phyloP scores from a whole-genome alignment of 1,140 invertebrate genomes.

The Uloborus diversus region DNA sequence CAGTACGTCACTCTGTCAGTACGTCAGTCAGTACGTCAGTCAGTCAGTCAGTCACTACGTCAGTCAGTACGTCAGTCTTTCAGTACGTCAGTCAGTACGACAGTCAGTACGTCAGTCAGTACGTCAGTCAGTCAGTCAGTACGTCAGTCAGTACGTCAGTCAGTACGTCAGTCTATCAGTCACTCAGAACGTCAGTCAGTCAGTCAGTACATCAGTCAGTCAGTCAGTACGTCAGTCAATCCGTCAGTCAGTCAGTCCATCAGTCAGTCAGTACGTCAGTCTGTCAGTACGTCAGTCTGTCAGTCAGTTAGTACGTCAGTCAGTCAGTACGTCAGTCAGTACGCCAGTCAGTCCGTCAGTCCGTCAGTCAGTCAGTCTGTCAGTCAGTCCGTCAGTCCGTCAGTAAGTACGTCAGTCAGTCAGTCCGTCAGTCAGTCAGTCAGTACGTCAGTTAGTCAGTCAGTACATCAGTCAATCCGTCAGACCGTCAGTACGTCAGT shows the following conservation, averaged over 20 bases:
- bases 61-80: background rate
- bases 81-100: background rate
- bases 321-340: background rate
- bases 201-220: background rate
- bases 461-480: background rate
- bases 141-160: background rate
- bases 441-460: background rate
- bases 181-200: background rate
- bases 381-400: background rate
- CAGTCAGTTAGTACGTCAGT: background rate
- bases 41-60: background rate
- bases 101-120: background rate
- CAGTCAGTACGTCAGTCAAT: background rate
- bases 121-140: background rate
- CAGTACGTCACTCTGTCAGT: background rate
- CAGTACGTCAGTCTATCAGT: background rate
- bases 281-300: background rate
- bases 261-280: background rate
- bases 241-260: background rate
- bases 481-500: background rate
- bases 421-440: background rate
- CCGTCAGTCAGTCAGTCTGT: background rate
- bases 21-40: background rate
- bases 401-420: background rate
- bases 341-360: background rate